These are phyloP conservation scores for Leptinotarsa haldemani DNA, from an alignment of 2,888 invertebrate species.

Conservation along the genomic window DNA sequence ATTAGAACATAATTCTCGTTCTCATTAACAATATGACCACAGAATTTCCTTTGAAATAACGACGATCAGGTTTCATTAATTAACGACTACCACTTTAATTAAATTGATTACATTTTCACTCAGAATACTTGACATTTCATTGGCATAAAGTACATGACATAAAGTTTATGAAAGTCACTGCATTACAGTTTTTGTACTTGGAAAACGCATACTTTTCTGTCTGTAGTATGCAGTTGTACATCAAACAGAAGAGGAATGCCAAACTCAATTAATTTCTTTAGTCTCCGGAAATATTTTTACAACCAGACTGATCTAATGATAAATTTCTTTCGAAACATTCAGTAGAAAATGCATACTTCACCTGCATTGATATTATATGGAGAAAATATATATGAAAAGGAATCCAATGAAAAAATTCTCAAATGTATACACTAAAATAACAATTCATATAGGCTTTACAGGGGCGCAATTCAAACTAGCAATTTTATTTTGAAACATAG, in stretches of 20 bases:
- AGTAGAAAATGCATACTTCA: too few relatives aligned
- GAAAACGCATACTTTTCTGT: conserved; percentile 19
- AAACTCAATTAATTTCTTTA: too few relatives aligned
- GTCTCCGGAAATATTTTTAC: too few relatives aligned
- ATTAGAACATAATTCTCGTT: conserved; percentile 9
- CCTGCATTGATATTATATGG: too few relatives aligned
- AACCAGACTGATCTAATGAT: too few relatives aligned
- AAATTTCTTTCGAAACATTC: too few relatives aligned
- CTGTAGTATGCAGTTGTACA: conserved; percentile 11
- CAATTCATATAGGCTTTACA: too few relatives aligned
- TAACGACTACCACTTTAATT: conserved; percentile 25
- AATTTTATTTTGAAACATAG: too few relatives aligned
- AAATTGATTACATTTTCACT: conserved; percentile 32
- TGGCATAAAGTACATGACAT: background rate
- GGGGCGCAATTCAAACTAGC: too few relatives aligned
- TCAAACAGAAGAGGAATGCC: background rate
- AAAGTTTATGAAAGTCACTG: background rate
- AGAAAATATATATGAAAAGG: too few relatives aligned
- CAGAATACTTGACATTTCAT: conserved; percentile 24
- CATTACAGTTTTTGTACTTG: conserved; percentile 22
- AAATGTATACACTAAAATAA: too few relatives aligned
- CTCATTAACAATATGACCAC: conserved; percentile 10
- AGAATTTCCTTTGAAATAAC: conserved; percentile 21
- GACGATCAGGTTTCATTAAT: conserved; percentile 23
- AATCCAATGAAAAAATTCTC: too few relatives aligned